These are phyloP conservation scores for Galerucella calmariensis DNA, from an alignment of 2,888 invertebrate genomes.

Conservation along the genomic window DNA sequence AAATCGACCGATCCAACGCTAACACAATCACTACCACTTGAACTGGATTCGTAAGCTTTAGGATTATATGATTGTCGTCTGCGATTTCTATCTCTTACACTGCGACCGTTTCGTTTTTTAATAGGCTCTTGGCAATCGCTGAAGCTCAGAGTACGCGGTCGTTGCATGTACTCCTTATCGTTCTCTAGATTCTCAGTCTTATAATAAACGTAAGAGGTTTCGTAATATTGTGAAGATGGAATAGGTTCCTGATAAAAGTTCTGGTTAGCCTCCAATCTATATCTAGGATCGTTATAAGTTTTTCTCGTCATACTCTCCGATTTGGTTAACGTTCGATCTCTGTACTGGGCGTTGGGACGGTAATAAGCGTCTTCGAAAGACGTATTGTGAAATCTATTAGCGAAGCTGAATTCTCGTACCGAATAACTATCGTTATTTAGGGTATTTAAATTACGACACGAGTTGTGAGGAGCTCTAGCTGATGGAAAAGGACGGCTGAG, in stretches of 20 bases:
- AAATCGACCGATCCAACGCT: conserved; percentile 64
- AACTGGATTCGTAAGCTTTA: conserved; percentile 68
- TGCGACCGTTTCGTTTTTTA: conserved; percentile 60
- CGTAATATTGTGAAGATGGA: conserved; percentile 52
- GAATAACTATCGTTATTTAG: conserved; percentile 47
- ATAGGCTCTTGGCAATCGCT: conserved; percentile 55
- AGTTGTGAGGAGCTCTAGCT: conserved; percentile 56
- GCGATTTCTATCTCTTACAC: conserved; percentile 68
- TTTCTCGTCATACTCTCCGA: conserved; percentile 64
- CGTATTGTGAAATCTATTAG: conserved; percentile 56
- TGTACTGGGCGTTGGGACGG: conserved; percentile 51
- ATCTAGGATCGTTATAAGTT: conserved; percentile 57
- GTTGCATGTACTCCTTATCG: conserved; percentile 39
- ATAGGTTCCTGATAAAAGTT: conserved; percentile 50
- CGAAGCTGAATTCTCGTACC: conserved; percentile 48
- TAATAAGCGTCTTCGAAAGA: conserved; percentile 57
- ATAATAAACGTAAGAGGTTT: conserved; percentile 58
- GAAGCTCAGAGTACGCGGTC: conserved; percentile 56
- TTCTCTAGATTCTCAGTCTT: conserved; percentile 52
- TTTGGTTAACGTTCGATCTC: conserved; percentile 63
- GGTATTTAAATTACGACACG: conserved; percentile 58
- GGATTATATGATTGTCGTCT: conserved; percentile 71
- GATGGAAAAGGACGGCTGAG: conserved; percentile 70
- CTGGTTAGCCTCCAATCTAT: conserved; percentile 51
- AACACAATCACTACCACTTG: conserved; percentile 67